Evolutionary conservation across 2,797 vertebrate genomes (phyloP).

Genomic region (Streptopelia turtur): DNA sequence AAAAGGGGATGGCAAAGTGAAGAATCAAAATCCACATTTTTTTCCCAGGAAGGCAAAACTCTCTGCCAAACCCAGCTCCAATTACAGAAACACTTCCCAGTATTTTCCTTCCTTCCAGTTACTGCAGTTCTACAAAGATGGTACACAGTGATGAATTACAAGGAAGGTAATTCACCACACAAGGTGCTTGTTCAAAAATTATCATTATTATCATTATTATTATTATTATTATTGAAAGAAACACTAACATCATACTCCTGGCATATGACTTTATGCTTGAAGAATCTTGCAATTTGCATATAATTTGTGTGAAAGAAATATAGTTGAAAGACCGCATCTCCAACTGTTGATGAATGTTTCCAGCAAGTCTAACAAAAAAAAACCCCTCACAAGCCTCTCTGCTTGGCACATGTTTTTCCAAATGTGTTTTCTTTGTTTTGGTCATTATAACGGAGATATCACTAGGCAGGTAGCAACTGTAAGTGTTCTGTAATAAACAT

Average conservation of each 20-base stretch:
- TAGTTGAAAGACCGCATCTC: not conserved
- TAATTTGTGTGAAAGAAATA: not conserved
- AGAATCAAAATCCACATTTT: not conserved
- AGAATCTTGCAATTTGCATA: not conserved
- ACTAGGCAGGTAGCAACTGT: not conserved
- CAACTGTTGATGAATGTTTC: not conserved
- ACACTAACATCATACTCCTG: not conserved
- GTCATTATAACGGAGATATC: not conserved
- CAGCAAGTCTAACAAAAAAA: not conserved
- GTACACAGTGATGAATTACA: not conserved
- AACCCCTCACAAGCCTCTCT: not conserved
- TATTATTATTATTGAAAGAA: slow-evolving; percentile 1
- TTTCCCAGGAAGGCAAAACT: not conserved
- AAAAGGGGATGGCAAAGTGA: not conserved
- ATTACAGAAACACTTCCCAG: not conserved
- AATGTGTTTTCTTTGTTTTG: slow-evolving; percentile 8
- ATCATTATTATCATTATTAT: not conserved
- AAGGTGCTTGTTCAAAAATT: not conserved
- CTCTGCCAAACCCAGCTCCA: not conserved
- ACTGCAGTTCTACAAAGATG: not conserved
- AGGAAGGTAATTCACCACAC: not conserved
- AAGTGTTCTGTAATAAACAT: not conserved
- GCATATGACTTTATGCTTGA: not conserved
- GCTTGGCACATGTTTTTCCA: not conserved
- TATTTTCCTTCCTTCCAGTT: not conserved